Conservation (phyloP, 2,113 vertebrate genomes). For the Sebastes schlegelii region DNA sequence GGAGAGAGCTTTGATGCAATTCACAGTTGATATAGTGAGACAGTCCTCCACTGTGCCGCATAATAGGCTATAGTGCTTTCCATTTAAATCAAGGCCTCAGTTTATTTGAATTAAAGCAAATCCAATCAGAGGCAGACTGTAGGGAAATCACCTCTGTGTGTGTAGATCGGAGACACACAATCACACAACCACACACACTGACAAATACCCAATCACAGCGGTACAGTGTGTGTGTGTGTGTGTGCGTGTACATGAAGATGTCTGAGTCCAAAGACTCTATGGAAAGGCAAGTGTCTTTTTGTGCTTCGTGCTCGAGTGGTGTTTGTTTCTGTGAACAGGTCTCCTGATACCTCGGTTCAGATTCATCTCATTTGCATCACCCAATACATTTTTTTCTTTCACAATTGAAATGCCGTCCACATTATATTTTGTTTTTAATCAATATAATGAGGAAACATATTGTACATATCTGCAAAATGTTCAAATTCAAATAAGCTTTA, state of each 20-base stretch:
- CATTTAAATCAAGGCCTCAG: slow-evolving; percentile 73
- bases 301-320: neutral
- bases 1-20: slow-evolving; percentile 54
- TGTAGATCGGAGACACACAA: slow-evolving; percentile 26
- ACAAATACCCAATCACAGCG: neutral
- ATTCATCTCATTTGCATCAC: neutral
- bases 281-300: neutral
- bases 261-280: neutral
- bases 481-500: no score
- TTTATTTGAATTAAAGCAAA: slow-evolving; percentile 75
- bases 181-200: slow-evolving; percentile 2
- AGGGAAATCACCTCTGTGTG: slow-evolving; percentile 68
- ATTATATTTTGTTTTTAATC: slow-evolving; percentile 5
- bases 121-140: slow-evolving; percentile 67
- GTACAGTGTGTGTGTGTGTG: neutral
- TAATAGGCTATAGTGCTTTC: slow-evolving; percentile 69
- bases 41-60: slow-evolving; percentile 63
- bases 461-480: neutral
- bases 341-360: slow-evolving; percentile 19
- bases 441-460: neutral
- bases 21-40: slow-evolving; percentile 61
- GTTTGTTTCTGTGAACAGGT: neutral
- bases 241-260: neutral
- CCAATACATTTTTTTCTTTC: neutral
- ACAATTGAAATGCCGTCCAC: neutral